Evolutionary conservation across 2,113 vertebrate genomes (phyloP).

Genomic region (Marcusenius ussheri): DNA sequence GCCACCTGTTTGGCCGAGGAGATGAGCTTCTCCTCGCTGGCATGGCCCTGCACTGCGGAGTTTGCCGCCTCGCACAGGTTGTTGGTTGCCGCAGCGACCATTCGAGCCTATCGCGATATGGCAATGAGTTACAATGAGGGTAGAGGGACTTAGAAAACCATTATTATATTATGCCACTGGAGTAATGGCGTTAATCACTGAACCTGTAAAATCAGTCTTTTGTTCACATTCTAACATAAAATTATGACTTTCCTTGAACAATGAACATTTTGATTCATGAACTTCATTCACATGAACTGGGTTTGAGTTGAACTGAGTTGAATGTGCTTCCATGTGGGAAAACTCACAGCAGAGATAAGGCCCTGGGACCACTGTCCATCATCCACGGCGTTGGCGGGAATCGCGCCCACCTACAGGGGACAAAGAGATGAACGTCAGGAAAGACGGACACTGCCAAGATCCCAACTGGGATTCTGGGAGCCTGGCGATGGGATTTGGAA

Average conservation of each 20-base stretch:
- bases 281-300: neutral
- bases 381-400: conserved; percentile 85
- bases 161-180: neutral
- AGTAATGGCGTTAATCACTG: neutral
- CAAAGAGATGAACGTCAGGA: neutral
- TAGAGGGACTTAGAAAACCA: neutral
- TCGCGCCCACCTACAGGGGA: conserved; percentile 78
- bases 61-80: conserved; percentile 91
- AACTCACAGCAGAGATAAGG: conserved; percentile 94
- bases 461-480: neutral
- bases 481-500: neutral
- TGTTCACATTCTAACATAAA: neutral
- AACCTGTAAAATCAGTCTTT: neutral
- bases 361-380: conserved; percentile 99
- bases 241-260: neutral
- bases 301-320: no score
- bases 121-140: no score
- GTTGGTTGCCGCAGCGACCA: conserved; percentile 93
- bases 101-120: conserved; percentile 67
- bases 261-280: neutral
- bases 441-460: neutral
- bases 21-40: conserved; percentile 93
- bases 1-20: conserved; percentile 93
- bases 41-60: conserved; percentile 86
- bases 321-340: neutral